phyloP scores from a whole-genome alignment of 2,113 vertebrate species.

The Hyperopisus bebe region DNA sequence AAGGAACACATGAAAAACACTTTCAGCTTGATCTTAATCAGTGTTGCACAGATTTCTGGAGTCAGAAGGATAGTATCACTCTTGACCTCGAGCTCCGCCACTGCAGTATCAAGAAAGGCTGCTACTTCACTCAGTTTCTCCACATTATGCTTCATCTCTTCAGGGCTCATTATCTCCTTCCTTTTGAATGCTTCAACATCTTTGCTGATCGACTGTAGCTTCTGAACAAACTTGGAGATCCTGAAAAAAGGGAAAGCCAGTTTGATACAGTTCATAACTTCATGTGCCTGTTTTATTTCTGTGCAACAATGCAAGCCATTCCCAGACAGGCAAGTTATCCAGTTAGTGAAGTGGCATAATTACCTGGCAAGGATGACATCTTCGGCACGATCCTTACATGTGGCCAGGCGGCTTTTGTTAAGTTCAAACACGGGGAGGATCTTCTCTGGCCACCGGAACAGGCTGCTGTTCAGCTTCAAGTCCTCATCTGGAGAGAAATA shows the following conservation, averaged over 20 bases:
- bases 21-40: neutral
- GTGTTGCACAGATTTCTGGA: neutral
- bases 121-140: conserved; percentile 64
- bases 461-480: conserved; percentile 67
- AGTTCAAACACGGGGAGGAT: conserved; percentile 66
- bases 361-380: conserved; percentile 66
- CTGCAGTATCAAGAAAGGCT: conserved; percentile 59
- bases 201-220: conserved; percentile 56
- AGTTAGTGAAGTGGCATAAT: neutral
- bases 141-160: conserved; percentile 74
- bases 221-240: conserved; percentile 58
- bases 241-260: conserved; percentile 46
- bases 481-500: conserved; percentile 64
- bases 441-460: conserved; percentile 74
- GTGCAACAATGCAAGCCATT: neutral
- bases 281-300: neutral
- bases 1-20: neutral
- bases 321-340: neutral
- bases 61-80: neutral
- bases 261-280: neutral
- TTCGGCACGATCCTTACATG: conserved; percentile 53
- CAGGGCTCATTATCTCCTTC: conserved; percentile 56
- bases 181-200: conserved; percentile 72
- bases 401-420: conserved; percentile 46
- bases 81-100: conserved; percentile 70